Evolutionary conservation across 2,113 vertebrate genomes (phyloP).

Genomic region (Phainopepla nitens): DNA sequence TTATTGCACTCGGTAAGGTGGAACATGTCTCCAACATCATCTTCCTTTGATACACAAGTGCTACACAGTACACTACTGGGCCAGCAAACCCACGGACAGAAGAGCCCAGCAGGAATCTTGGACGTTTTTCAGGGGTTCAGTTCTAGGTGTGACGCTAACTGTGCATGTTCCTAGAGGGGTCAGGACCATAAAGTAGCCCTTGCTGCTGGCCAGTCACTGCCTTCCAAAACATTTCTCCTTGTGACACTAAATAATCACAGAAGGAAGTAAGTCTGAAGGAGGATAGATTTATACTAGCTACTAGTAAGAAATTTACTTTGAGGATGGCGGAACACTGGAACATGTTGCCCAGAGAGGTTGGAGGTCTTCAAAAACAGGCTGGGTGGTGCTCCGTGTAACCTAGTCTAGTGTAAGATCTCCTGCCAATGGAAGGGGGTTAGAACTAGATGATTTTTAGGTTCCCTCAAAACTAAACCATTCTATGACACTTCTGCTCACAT

Average conservation of each 20-base stretch:
- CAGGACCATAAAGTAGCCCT: not conserved
- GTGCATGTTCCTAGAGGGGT: fast-evolving
- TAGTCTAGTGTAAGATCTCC: not conserved
- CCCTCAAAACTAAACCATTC: not conserved
- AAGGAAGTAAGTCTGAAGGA: not conserved
- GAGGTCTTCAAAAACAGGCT: not conserved
- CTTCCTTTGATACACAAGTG: not conserved
- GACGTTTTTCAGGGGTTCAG: not conserved
- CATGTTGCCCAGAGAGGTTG: not conserved
- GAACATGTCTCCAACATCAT: not conserved
- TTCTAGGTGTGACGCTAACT: not conserved
- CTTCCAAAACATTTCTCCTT: not conserved
- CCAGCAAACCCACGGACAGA: not conserved
- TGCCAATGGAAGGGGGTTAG: not conserved
- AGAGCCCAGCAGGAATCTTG: not conserved
- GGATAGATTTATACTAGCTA: not conserved
- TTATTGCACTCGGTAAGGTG: not conserved
- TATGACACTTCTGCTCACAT: not conserved
- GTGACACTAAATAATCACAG: not conserved
- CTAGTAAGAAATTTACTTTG: not conserved
- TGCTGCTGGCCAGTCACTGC: not conserved
- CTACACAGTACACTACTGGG: not conserved
- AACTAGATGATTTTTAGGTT: not conserved
- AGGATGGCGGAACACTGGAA: not conserved
- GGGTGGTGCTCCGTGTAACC: no score